phyloP scores from a whole-genome alignment of 2,888 invertebrate genomes.

The Dione juno region DNA sequence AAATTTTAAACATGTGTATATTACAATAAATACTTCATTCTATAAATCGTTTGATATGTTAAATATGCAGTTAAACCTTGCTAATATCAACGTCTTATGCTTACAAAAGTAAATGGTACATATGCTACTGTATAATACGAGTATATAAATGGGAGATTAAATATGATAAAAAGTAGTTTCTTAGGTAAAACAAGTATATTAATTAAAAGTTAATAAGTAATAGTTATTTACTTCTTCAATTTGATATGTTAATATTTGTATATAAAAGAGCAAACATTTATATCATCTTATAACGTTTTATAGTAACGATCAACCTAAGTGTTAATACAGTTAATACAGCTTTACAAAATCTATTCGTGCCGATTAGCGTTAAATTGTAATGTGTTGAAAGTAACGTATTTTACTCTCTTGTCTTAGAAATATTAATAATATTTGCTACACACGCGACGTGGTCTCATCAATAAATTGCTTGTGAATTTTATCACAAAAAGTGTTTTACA shows the following conservation, averaged over 20 bases:
- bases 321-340: not conserved
- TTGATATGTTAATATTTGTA: no score
- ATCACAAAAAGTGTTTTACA: not conserved
- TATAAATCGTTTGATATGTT: not conserved
- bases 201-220: no score
- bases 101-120: not conserved
- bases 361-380: conserved; percentile 1
- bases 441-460: conserved; percentile 12
- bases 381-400: conserved; percentile 17
- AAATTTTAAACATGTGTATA: not conserved
- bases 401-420: conserved; percentile 19
- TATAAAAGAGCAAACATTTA: no score
- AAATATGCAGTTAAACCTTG: conserved; percentile 2
- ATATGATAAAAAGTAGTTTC: no score
- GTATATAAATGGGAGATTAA: not conserved
- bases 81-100: not conserved
- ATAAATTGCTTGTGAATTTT: conserved; percentile 9
- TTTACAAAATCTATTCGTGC: conserved; percentile 9
- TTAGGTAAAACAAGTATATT: not conserved
- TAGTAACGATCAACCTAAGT: not conserved
- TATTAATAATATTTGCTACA: conserved; percentile 10
- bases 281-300: not conserved
- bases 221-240: no score
- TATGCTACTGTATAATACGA: conserved; percentile 4
- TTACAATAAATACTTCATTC: not conserved